Percentiles rank a stretch among this genome's conserved stretches.
Conservation (phyloP, 1,140 invertebrate genomes). For the Pseudomyrmex concolor region DNA sequence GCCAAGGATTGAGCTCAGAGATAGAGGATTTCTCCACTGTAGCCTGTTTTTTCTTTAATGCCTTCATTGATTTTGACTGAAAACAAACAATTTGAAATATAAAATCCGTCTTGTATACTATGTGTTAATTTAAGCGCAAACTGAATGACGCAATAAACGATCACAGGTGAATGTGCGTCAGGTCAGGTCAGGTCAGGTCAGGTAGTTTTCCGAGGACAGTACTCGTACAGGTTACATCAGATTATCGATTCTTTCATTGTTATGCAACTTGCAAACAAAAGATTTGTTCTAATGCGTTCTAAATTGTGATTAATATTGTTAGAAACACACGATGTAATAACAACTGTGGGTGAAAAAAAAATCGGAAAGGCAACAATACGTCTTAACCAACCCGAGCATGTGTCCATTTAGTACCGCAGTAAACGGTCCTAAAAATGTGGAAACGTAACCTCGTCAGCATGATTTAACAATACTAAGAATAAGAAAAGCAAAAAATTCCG, state of each 20-base stretch:
- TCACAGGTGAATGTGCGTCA: background rate
- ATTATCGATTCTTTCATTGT: constrained; percentile 69
- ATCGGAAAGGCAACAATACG: constrained; percentile 58
- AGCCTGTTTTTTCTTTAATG: constrained; percentile 86
- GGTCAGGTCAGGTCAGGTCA: too few relatives aligned
- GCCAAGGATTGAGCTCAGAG: constrained; percentile 91
- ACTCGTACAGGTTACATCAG: constrained; percentile 68
- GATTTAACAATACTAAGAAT: constrained; percentile 83
- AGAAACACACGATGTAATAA: constrained; percentile 9
- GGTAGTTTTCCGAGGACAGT: background rate
- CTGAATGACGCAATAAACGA: background rate
- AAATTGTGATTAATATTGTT: background rate
- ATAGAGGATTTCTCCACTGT: constrained; percentile 80
- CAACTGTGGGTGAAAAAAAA: constrained; percentile 28
- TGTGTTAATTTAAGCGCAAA: background rate
- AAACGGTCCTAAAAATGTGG: constrained; percentile 84
- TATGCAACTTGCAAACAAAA: background rate
- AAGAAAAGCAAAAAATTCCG: constrained; percentile 74
- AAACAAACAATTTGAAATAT: constrained; percentile 55
- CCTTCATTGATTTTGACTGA: constrained; percentile 85
- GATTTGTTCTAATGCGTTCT: background rate
- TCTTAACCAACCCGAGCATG: constrained; percentile 82
- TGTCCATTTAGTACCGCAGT: constrained; percentile 79
- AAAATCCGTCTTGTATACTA: background rate
- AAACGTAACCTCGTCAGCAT: constrained; percentile 85